Evolutionary conservation across 2,797 vertebrate species (phyloP).

Genomic region (Setipinna tenuifilis): DNA sequence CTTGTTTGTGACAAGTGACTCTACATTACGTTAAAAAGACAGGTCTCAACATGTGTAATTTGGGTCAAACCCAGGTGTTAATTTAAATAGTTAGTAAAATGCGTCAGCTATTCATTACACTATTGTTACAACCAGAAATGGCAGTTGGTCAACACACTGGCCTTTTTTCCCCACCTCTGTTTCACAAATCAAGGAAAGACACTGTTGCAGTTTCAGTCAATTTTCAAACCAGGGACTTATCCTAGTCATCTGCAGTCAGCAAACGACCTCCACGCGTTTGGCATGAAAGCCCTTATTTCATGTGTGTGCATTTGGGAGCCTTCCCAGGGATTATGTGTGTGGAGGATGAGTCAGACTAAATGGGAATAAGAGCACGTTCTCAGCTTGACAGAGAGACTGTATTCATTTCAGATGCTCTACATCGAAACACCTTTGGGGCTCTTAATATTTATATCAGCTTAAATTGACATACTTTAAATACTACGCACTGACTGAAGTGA

Average conservation of each 20-base stretch:
- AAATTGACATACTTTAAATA: slow-evolving; percentile 34
- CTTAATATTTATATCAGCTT: slow-evolving; percentile 19
- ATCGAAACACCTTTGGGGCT: slow-evolving; percentile 20
- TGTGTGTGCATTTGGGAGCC: slow-evolving; percentile 9
- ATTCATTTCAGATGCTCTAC: background rate
- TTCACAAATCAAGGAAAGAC: slow-evolving; percentile 20
- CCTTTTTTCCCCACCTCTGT: slow-evolving; percentile 29
- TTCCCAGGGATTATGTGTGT: background rate
- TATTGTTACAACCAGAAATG: background rate
- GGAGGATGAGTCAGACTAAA: slow-evolving; percentile 30
- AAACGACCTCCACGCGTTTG: background rate
- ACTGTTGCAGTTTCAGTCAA: slow-evolving; percentile 26
- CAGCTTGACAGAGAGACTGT: background rate
- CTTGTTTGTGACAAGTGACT: slow-evolving; percentile 25
- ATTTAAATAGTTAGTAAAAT: slow-evolving; percentile 45
- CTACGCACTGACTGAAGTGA: background rate
- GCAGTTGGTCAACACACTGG: background rate
- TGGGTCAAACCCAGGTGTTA: slow-evolving; percentile 34
- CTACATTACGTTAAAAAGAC: background rate
- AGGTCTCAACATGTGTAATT: slow-evolving; percentile 16
- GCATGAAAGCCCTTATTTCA: slow-evolving; percentile 12
- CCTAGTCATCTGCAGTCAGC: slow-evolving; percentile 1
- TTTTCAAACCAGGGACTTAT: slow-evolving; percentile 27
- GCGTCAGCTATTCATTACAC: too few species aligned
- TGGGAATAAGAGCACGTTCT: slow-evolving; percentile 8